phyloP scores from a whole-genome alignment of 2,113 vertebrate species.

The Aleadryas rufinucha region DNA sequence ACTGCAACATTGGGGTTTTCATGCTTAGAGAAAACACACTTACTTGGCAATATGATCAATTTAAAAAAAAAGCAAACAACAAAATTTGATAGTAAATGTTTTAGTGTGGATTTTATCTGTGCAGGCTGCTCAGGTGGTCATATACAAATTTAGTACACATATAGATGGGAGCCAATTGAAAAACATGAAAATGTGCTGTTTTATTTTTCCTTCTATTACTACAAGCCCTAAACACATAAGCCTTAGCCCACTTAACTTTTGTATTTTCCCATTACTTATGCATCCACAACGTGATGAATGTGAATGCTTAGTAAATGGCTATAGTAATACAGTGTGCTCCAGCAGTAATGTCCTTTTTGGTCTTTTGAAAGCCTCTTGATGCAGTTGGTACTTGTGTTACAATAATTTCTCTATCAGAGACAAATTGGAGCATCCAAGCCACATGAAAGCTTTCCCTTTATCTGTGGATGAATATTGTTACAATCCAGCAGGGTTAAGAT shows the following conservation, averaged over 20 bases:
- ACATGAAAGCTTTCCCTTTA: background rate
- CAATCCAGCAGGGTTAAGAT: background rate
- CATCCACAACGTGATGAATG: background rate
- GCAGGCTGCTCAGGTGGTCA: background rate
- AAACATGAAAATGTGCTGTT: background rate
- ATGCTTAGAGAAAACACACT: background rate
- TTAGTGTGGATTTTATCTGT: background rate
- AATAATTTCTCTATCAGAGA: background rate
- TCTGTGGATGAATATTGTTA: background rate
- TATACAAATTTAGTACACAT: background rate
- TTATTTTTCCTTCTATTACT: background rate
- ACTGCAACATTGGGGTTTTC: background rate
- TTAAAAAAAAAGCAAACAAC: background rate
- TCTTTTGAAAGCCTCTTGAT: background rate
- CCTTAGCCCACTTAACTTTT: background rate
- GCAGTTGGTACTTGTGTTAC: accelerated
- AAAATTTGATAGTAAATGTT: background rate
- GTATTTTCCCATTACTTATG: accelerated
- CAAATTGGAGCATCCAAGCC: background rate
- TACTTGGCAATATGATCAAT: background rate
- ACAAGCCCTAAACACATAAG: background rate
- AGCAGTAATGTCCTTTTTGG: background rate
- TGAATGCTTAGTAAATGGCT: background rate
- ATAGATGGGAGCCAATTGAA: background rate
- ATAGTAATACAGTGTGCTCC: background rate